These are phyloP conservation scores for Chydorus sphaericus DNA, from an alignment of 2,888 invertebrate genomes.

Conservation along the genomic window DNA sequence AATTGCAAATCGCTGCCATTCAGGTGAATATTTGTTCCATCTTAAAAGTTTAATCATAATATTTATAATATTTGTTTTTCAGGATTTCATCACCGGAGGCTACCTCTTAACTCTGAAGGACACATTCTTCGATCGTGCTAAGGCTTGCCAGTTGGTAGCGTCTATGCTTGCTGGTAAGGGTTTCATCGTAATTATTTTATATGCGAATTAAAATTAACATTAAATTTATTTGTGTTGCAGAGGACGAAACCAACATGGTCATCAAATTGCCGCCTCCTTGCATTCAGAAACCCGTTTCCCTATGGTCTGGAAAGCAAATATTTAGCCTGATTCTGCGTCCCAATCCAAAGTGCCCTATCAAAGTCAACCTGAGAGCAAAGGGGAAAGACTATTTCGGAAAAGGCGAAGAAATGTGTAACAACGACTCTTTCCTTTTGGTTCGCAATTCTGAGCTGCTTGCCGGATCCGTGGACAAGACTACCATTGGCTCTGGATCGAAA, in stretches of 20 bases:
- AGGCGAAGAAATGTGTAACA: constrained; percentile 69
- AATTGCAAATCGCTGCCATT: constrained; percentile 92
- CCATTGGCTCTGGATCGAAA: constrained; percentile 90
- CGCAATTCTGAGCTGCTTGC: constrained; percentile 84
- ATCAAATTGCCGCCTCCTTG: constrained; percentile 81
- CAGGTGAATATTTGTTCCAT: constrained; percentile 27
- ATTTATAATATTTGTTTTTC: too few species aligned
- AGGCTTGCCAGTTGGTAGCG: constrained; percentile 66
- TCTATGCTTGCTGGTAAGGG: constrained; percentile 52
- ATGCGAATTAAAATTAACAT: too few species aligned
- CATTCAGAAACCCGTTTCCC: constrained; percentile 64
- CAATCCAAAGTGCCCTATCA: constrained; percentile 57
- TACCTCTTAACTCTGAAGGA: constrained; percentile 91
- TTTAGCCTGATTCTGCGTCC: constrained; percentile 79
- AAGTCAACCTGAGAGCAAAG: constrained; percentile 76
- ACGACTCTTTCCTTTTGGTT: constrained; percentile 71
- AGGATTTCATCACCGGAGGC: constrained; percentile 89
- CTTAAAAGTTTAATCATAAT: not conserved
- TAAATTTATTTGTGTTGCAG: too few species aligned
- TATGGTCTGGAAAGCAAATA: constrained; percentile 97
- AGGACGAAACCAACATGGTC: constrained; percentile 36
- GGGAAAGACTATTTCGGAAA: constrained; percentile 73
- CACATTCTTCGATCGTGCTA: constrained; percentile 64
- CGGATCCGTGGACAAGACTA: constrained; percentile 90
- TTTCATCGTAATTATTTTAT: too few species aligned